Base-by-base conservation (phyloP, 2,888 invertebrate genomes). In the Nomada lathburiana region DNA sequence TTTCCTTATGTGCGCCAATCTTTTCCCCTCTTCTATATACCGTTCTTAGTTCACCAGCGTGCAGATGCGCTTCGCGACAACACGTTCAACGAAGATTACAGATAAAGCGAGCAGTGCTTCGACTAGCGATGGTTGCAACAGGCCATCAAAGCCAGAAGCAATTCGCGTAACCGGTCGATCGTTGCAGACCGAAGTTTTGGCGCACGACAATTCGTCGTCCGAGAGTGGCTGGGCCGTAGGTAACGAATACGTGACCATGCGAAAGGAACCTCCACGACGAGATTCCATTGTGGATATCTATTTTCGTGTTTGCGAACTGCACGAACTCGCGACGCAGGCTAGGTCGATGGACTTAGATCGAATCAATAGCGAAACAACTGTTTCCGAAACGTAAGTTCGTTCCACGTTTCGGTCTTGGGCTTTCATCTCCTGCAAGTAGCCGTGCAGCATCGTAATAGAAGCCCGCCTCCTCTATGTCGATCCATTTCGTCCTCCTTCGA, bases 121-220 rank as follows among this genome's bases (percentile, higher is more conserved):
- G 16, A 16, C 13, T 16, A 16, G 60, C 64, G 67, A 72, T 83
- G 89, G 62, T 80, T 72, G 80, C 78, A 89, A 73, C 88, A 84
- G 87, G 82, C 84, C 76, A 83, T 90, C 90, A 90, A 86, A 83
- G 86, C 80, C 89, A 90, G 90, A 87, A 85, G 84, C 83, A 84
- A 80, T 80, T 86, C 84, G 85, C 82, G 80, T 69, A 70, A 59
- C 80, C 76, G 75, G 81, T 80, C 83, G 89, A 80, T 88, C 87
- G 86, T 89, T 88, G 87, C 89, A 87, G 80, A 81, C 73, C 76
- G 72, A 89, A 90, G 84, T 89, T 89, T 81, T 80, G 77, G 23
- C 72, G 50, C 78, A 55, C 72, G 63, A 86, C 75, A 72, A 79
- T 82, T 73, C 78, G 70, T 71, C 52, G 73, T 52, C 76, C 68